Evolutionary conservation across 2,797 vertebrate genomes (phyloP), one percentile per base, ranked within the genome.

Genomic region (Helicolenus hilgendorfi): DNA sequence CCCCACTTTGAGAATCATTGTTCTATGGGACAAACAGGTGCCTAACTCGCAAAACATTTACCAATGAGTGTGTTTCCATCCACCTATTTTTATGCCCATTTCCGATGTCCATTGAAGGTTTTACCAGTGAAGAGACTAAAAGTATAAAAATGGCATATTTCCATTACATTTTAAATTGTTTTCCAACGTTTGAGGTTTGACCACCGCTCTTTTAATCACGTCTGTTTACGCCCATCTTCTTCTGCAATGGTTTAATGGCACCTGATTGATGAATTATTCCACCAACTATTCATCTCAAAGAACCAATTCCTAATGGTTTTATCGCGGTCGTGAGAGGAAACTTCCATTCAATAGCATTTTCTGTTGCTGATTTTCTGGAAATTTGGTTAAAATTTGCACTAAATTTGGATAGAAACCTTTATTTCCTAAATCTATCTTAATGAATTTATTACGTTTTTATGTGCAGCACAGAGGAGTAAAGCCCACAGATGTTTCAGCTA

Each of bases 291-390:
- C 7, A 33, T 59, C 9, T 60, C 2, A 14, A 27, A n/a, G n/a
- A 59, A 58, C 26, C 20, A 38, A 22, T 18, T 63, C 56, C 6
- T 24, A n/a, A 29, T 33, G 8, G 5, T 22, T 9, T 1, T 11
- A 29, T 7, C 7, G 33, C 4, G 0, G 8, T 29, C 7, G 1
- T 38, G 11, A 4, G 5, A 20, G n/a, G 20, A 33, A 55, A 49
- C 1, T 0, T n/a, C 10, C 0, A 20, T 55, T 20, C 0, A 36
- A 29, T 18, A 24, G 13, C 22, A 36, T 18, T 55, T 63, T 63
- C 29, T 56, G 6, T 29, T 29, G 14, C 33, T 11, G 20, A 13
- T 58, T 41, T 22, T 22, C 22, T n/a, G 56, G n/a, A 77, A 14
- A n/a, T 35, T n/a, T 2, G 0, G 4, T 60, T 8, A 24, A 41